These are phyloP conservation scores for Scolopax bukidnonensis DNA, from an alignment of 2,797 vertebrate genomes.

Conservation along the genomic window DNA sequence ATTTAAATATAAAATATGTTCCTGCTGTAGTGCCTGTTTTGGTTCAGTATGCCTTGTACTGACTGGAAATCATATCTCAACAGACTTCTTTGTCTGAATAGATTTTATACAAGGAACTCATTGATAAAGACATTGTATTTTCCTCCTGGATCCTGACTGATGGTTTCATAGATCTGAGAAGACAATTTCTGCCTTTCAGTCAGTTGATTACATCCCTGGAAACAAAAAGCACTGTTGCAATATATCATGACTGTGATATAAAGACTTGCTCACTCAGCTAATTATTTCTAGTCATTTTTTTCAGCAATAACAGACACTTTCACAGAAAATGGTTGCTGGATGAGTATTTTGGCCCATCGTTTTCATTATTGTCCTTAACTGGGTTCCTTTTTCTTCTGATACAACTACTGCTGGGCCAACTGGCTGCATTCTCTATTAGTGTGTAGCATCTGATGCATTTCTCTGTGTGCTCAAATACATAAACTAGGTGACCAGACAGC, in stretches of 20 bases:
- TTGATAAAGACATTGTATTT: not conserved
- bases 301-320: not conserved
- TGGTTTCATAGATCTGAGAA: not conserved
- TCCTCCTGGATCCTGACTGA: not conserved
- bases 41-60: not conserved
- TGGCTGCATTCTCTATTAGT: not conserved
- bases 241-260: not conserved
- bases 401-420: not conserved
- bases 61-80: not conserved
- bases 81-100: not conserved
- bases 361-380: not conserved
- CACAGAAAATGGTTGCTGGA: accelerated
- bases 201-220: not conserved
- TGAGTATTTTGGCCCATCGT: not conserved
- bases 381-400: not conserved
- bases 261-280: not conserved
- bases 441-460: not conserved
- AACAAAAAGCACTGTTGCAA: not conserved
- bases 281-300: not conserved
- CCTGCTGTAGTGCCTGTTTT: not conserved
- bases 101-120: not conserved
- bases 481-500: not conserved
- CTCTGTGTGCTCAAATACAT: not conserved
- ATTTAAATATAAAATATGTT: not conserved
- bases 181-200: not conserved